These are phyloP conservation scores for Mythimna lalbum DNA, from an alignment of 2,888 invertebrate species.

Conservation along the genomic window DNA sequence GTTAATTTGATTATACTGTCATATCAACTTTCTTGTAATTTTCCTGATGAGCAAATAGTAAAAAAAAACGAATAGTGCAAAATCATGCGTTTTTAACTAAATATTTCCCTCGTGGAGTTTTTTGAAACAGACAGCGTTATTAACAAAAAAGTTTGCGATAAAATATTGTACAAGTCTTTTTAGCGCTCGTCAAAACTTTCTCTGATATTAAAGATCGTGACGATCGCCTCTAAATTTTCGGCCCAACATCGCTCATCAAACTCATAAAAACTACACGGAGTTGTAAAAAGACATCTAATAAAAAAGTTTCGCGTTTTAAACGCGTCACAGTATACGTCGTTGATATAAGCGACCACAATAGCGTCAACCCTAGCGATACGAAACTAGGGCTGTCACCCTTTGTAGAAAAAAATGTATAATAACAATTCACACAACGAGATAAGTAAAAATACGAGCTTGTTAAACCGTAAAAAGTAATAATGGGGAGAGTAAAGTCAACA, in stretches of 20 bases:
- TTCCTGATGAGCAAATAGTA: background rate
- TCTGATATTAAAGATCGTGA: slow-evolving; percentile 51
- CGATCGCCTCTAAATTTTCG: slow-evolving; percentile 44
- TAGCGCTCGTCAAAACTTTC: slow-evolving; percentile 57
- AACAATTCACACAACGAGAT: slow-evolving; percentile 88
- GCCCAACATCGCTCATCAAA: slow-evolving; percentile 49
- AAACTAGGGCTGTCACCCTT: slow-evolving; percentile 77
- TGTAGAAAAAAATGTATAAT: slow-evolving; percentile 79
- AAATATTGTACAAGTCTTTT: slow-evolving; percentile 44
- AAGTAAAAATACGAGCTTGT: slow-evolving; percentile 90
- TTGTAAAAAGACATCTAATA: slow-evolving; percentile 56
- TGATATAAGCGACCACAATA: slow-evolving; percentile 62
- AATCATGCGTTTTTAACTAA: slow-evolving; percentile 1
- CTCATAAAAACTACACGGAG: slow-evolving; percentile 52
- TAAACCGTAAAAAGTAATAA: slow-evolving; percentile 90
- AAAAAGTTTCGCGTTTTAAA: slow-evolving; percentile 59
- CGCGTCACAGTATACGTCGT: slow-evolving; percentile 46
- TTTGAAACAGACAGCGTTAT: slow-evolving; percentile 9
- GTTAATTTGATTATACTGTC: background rate
- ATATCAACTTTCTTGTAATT: background rate
- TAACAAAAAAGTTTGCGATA: slow-evolving; percentile 18
- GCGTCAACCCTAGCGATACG: slow-evolving; percentile 54
- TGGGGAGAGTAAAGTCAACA: slow-evolving; percentile 88
- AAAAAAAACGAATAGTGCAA: background rate
- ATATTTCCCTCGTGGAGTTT: background rate